phyloP scores from a whole-genome alignment of 1,140 invertebrate species.

The Drosophila willistoni region DNA sequence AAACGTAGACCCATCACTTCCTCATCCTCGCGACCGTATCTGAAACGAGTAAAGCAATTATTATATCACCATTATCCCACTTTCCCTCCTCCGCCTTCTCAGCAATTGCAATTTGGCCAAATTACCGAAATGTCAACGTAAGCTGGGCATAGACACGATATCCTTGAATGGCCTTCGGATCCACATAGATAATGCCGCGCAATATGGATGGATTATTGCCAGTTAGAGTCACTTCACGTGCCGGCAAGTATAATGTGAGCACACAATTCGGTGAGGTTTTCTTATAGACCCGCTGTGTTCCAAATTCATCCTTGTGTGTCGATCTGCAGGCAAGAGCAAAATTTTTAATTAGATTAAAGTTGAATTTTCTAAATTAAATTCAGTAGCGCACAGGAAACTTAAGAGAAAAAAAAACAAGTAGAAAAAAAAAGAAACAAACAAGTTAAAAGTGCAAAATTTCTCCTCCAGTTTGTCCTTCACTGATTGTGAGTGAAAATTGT shows the following conservation, averaged over 20 bases:
- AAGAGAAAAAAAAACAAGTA: too few species aligned
- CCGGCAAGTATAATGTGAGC: slow-evolving; percentile 91
- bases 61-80: slow-evolving; percentile 18
- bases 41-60: slow-evolving; percentile 61
- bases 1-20: slow-evolving; percentile 96
- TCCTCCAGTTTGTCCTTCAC: too few species aligned
- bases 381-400: not conserved
- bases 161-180: slow-evolving; percentile 86
- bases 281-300: slow-evolving; percentile 80
- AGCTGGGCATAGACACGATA: slow-evolving; percentile 92
- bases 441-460: too few species aligned
- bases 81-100: slow-evolving; percentile 4
- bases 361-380: not conserved
- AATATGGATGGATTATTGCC: slow-evolving; percentile 89
- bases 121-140: slow-evolving; percentile 91
- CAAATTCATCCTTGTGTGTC: slow-evolving; percentile 65
- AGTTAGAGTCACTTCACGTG: slow-evolving; percentile 90
- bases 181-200: slow-evolving; percentile 91
- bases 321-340: slow-evolving; percentile 27
- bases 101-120: slow-evolving; percentile 9
- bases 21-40: slow-evolving; percentile 95
- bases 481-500: too few species aligned
- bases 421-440: too few species aligned
- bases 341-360: not conserved
- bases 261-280: slow-evolving; percentile 93